These are phyloP conservation scores for Xerus rutilus DNA, from an alignment of 2,797 vertebrate species.

Conservation along the genomic window DNA sequence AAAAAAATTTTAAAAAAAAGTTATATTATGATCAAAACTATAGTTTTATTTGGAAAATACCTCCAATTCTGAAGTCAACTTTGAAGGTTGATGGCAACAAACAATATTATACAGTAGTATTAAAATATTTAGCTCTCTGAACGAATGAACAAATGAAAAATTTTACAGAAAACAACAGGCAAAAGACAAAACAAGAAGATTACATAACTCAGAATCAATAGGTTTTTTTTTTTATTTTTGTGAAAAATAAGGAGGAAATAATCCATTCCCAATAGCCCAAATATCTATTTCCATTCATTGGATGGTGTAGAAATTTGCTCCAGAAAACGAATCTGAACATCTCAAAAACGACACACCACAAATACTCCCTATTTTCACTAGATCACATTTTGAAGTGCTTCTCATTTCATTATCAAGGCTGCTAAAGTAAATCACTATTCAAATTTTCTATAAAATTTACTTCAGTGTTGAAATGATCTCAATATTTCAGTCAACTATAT, in stretches of 20 bases:
- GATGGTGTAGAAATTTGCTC: background rate
- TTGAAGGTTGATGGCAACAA: background rate
- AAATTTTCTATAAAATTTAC: background rate
- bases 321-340: background rate
- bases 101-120: background rate
- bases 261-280: background rate
- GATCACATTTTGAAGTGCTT: background rate
- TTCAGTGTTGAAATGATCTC: background rate
- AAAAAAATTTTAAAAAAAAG: background rate
- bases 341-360: background rate
- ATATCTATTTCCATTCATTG: background rate
- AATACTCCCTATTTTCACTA: background rate
- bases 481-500: background rate
- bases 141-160: slow-evolving; percentile 2
- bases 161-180: background rate
- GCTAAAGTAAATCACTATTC: background rate
- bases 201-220: background rate
- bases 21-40: background rate
- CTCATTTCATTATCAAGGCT: background rate
- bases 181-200: background rate
- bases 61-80: background rate
- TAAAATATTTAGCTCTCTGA: background rate
- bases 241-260: background rate
- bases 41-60: slow-evolving; percentile 3
- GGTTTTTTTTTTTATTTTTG: background rate